phyloP scores from a whole-genome alignment of 2,113 vertebrate species.

The Steatornis caripensis region DNA sequence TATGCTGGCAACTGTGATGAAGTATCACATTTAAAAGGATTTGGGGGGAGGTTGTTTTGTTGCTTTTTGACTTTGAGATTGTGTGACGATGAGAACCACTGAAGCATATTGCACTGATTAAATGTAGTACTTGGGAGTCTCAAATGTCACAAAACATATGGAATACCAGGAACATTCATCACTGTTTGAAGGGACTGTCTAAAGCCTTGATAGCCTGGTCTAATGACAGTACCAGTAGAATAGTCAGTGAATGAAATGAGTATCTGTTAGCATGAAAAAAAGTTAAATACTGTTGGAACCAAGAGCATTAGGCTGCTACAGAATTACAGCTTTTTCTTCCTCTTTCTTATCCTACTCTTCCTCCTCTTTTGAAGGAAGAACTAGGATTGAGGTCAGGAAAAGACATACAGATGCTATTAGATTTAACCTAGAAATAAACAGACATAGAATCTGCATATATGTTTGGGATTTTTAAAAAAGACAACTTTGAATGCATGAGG shows the following conservation, averaged over 20 bases:
- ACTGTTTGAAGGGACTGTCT: conserved; percentile 34
- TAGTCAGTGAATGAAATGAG: not conserved
- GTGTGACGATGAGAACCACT: conserved; percentile 16
- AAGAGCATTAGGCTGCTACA: not conserved
- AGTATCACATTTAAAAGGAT: conserved; percentile 20
- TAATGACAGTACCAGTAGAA: conserved; percentile 1
- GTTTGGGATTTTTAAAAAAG: not conserved
- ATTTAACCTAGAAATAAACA: not conserved
- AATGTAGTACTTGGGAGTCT: conserved; percentile 37
- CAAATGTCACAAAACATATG: conserved; percentile 64
- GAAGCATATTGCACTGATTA: conserved; percentile 61
- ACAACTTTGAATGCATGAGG: not conserved
- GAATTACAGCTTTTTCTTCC: not conserved
- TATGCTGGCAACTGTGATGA: conserved; percentile 55
- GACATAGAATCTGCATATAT: not conserved
- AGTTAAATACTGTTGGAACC: not conserved
- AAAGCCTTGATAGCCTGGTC: conserved; percentile 54
- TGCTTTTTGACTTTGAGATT: conserved; percentile 59
- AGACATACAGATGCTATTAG: not conserved
- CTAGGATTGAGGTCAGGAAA: not conserved
- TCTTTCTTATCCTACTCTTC: not conserved
- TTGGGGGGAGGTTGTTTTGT: conserved; percentile 46
- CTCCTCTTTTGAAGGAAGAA: not conserved
- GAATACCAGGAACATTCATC: conserved; percentile 41
- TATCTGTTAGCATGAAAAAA: not conserved